Base-by-base conservation (phyloP, 2,888 invertebrate genomes). In the Leucophenga montana region DNA sequence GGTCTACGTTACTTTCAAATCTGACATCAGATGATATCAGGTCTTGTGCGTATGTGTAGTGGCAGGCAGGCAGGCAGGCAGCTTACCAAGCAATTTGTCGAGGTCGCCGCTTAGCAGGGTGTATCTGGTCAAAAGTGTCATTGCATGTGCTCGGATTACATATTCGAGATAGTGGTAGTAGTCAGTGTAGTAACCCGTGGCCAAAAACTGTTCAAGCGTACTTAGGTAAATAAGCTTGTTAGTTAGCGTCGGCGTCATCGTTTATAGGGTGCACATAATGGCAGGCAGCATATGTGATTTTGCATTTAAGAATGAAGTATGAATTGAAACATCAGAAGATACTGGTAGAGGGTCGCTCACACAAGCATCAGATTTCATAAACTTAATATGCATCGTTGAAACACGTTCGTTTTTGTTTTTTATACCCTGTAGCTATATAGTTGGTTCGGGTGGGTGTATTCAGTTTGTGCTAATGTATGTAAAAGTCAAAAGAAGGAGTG, bases 221-320 rank as follows among this genome's bases (percentile, higher is more conserved):
- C 73, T 75, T 77, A 27, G 27, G 27, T 27, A 76, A 80, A 78
- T 82, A 85, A 83, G 79, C 82, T 77, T 74, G 72, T 76, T 77
- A 77, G 73, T 18, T 65, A 50, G 61, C 33, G 48, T 22, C n/a
- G 16, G 14, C 39, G 9, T 14, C 16, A 33, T 18, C 18, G 14
- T 16, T 27, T 61, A 18, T 39, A 13, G 44, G 61, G 44, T 61
- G 61, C 8, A 39, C 8, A 33, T 33, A n/a, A n/a, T 33, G 33
- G 4, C 33, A 33, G 33, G n/a, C n/a, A n/a, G n/a, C n/a, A n/a
- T 33, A 33, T 39, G 39, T 39, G 39, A 39, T 39, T 39, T 39
- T 39, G 39, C 8, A 39, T 39, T 39, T 1, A 39, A 39, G 39
- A 5, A 39, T 39, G 11, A 39, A 5, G 39, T 39, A 39, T 39